Base-by-base conservation (phyloP, 2,888 invertebrate genomes). In the Blastobasis adustella region DNA sequence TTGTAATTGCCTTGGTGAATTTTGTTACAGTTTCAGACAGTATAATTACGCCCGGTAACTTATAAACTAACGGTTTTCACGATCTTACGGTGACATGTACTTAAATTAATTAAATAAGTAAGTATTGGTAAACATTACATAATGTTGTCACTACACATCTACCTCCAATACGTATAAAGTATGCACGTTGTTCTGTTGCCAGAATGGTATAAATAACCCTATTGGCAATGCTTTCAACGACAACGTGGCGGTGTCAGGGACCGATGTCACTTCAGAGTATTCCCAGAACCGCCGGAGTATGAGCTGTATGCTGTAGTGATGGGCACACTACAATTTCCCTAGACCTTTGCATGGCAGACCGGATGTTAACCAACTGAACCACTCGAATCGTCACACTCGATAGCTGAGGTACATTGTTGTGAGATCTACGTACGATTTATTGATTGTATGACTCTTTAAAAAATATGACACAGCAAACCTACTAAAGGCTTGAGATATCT, bases 291-390 rank as follows among this genome's bases (percentile, higher is more conserved):
- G 57, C 51, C 53, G 55, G 50, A 46, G 37, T 50, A 63, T 60
- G 61, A 61, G 59, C 59, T 42, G 37, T 37, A 37, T 37, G 37
- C 36, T 55, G 59, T 66, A 65, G 67, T 66, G 66, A 65, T 66
- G 67, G 68, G 71, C 72, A 73, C 69, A 72, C 65, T 71, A 72
- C n/a, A n/a, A n/a, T n/a, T n/a, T n/a, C n/a, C n/a, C n/a, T n/a
- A n/a, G n/a, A n/a, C n/a, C n/a, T n/a, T n/a, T n/a, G n/a, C n/a
- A n/a, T n/a, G n/a, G n/a, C n/a, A n/a, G n/a, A n/a, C n/a, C n/a
- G n/a, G n/a, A n/a, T n/a, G n/a, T n/a, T n/a, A n/a, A n/a, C n/a
- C n/a, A n/a, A n/a, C n/a, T n/a, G n/a, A n/a, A n/a, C n/a, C n/a
- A n/a, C n/a, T n/a, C n/a, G n/a, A n/a, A n/a, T n/a, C n/a, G n/a